Base-by-base conservation (phyloP, 2,888 invertebrate genomes). In the Pharmacophagus antenor region DNA sequence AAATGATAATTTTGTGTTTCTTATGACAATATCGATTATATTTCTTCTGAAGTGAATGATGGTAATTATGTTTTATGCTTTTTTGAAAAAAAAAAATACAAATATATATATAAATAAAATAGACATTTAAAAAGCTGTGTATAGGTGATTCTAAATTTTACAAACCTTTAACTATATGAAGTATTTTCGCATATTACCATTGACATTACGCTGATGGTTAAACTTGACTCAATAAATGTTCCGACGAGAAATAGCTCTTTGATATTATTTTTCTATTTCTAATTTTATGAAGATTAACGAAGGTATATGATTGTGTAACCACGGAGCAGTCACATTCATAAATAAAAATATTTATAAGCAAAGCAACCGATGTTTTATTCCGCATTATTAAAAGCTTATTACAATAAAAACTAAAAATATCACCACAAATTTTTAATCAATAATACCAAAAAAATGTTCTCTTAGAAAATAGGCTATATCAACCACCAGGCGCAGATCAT, bases 241-340 rank as follows among this genome's bases (percentile, higher is more conserved):
- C 85, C 87, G 84, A 83, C 82, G 76, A 79, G 73, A 78, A 82
- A 81, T 82, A 86, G 85, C 80, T 86, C 82, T 88, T 88, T 89
- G 87, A 90, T 90, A 90, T 89, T 89, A 90, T 89, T 90, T 90
- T 89, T 89, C 88, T 89, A 90, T 88, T 84, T 86, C 88, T 89
- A 86, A 88, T 90, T 88, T 88, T 88, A 88, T 82, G 85, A 84
- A 81, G 80, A 85, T 84, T 84, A 85, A 84, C 80, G 71, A 84
- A 84, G n/a, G 71, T 84, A 80, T 84, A 79, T 83, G 82, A 83
- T 84, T 84, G 80, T 88, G 86, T 88, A 88, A 85, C 79, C 82
- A 80, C 76, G 77, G 79, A 81, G 82, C 81, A 86, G 84, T 85
- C 85, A 82, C 84, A 86, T 85, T 83, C 84, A 83, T 83, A 82